phyloP scores from a whole-genome alignment of 2,888 invertebrate species.

The Noctua pronuba region DNA sequence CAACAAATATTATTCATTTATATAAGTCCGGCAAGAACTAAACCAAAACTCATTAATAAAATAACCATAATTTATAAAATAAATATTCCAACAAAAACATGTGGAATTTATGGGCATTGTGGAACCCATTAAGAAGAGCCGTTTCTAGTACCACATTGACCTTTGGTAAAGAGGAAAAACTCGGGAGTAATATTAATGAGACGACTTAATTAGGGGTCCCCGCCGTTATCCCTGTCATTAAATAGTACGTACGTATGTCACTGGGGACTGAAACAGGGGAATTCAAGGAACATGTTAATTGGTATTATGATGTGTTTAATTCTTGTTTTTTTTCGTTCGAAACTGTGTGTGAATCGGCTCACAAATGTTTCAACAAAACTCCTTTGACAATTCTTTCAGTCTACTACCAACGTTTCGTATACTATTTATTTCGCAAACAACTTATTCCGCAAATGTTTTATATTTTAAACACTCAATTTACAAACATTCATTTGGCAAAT shows the following conservation, averaged over 20 bases:
- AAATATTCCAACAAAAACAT: slow-evolving; percentile 26
- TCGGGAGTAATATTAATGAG: slow-evolving; percentile 23
- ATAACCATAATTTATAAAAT: neutral
- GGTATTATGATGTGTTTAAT: neutral
- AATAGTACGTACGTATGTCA: neutral
- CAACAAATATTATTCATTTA: no score
- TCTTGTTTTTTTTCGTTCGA: neutral
- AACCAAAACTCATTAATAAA: neutral
- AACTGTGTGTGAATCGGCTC: neutral
- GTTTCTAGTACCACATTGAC: neutral
- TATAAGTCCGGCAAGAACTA: neutral
- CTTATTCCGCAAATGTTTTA: no score
- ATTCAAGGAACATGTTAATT: neutral
- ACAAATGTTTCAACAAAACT: neutral
- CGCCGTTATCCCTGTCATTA: slow-evolving; percentile 2
- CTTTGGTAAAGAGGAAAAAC: slow-evolving; percentile 19
- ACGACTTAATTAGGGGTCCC: neutral
- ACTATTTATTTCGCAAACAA: no score
- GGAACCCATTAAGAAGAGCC: no score
- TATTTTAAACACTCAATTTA: no score
- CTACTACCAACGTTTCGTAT: neutral
- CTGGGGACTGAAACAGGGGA: neutral
- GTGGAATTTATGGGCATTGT: slow-evolving; percentile 27
- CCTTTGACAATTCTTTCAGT: neutral
- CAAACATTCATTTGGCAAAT: no score